A percentile compares a stretch with the other conserved stretches of the same genome.
phyloP scores from a whole-genome alignment of 2,113 vertebrate species.

The Epinephelus cyanopodus region DNA sequence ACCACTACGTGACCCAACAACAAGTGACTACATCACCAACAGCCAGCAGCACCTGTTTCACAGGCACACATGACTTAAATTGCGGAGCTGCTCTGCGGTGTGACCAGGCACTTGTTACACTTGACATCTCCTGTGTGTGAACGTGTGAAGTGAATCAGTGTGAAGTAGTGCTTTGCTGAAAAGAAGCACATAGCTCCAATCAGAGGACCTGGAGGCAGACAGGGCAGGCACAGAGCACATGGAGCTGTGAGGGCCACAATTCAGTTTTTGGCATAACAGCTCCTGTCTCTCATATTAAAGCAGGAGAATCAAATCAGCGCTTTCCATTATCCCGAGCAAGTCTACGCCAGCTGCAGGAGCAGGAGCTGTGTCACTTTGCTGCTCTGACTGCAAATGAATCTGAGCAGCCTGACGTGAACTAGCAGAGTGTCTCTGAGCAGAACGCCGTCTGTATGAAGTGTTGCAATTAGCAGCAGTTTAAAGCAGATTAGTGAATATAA shows the following conservation, averaged over 20 bases:
- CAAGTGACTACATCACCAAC: too few species aligned
- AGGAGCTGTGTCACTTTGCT: not conserved
- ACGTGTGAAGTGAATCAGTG: not conserved
- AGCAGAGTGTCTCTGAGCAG: constrained; percentile 24
- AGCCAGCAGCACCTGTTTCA: too few species aligned
- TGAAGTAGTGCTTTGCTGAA: not conserved
- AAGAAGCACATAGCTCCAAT: not conserved
- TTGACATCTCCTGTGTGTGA: not conserved
- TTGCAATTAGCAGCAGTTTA: constrained; percentile 54
- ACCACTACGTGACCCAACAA: too few species aligned
- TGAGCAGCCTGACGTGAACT: not conserved
- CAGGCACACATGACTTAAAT: not conserved
- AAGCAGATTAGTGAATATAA: constrained; percentile 16
- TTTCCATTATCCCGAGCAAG: constrained; percentile 7
- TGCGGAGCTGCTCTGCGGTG: not conserved
- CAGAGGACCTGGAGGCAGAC: not conserved
- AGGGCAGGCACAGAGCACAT: constrained; percentile 6
- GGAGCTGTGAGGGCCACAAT: not conserved
- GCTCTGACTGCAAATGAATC: constrained; percentile 45
- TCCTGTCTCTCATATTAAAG: constrained; percentile 5
- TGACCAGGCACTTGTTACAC: not conserved
- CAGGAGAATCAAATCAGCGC: not conserved
- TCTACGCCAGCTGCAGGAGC: constrained; percentile 6
- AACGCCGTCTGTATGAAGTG: constrained; percentile 8
- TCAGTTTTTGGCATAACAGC: not conserved